A percentile compares a stretch with the other conserved stretches of the same genome.
Conservation (phyloP, 1,140 invertebrate genomes). For the Apis dorsata region DNA sequence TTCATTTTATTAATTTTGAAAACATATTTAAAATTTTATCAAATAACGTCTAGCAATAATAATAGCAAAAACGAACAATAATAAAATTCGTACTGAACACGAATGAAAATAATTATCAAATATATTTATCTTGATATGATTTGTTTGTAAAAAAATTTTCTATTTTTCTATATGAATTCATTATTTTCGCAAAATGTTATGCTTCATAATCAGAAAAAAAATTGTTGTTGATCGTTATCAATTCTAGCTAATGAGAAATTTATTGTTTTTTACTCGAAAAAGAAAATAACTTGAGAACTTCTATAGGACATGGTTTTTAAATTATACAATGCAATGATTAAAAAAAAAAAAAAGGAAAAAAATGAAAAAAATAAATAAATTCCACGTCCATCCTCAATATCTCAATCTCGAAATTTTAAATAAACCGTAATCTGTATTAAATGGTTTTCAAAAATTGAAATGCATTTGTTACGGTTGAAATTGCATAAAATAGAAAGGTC, state of each 20-base stretch:
- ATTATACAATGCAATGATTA: not conserved
- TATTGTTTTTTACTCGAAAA: slow-evolving; percentile 30
- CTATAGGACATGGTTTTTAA: not conserved
- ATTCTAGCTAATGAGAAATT: not conserved
- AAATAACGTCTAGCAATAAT: slow-evolving; percentile 37
- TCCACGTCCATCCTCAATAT: slow-evolving; percentile 15
- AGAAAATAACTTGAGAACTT: slow-evolving; percentile 5
- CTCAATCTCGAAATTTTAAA: not conserved
- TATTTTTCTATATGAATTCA: slow-evolving; percentile 39
- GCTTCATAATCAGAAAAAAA: slow-evolving; percentile 30
- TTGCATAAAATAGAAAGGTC: slow-evolving; percentile 41
- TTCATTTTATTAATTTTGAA: not conserved
- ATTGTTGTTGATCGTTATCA: slow-evolving; percentile 31
- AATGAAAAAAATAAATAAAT: slow-evolving; percentile 5
- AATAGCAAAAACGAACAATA: slow-evolving; percentile 25
- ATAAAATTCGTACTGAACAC: slow-evolving; percentile 21
- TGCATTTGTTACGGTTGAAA: slow-evolving; percentile 61
- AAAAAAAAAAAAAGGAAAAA: fast-evolving
- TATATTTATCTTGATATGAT: slow-evolving; percentile 31
- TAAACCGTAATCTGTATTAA: not conserved
- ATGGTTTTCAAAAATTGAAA: slow-evolving; percentile 6
- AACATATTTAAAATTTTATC: slow-evolving; percentile 22
- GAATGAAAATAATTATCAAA: not conserved
- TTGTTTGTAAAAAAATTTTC: slow-evolving; percentile 47
- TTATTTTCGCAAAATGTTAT: slow-evolving; percentile 27